phyloP scores from a whole-genome alignment of 2,888 invertebrate species.

The Ceramica pisi region DNA sequence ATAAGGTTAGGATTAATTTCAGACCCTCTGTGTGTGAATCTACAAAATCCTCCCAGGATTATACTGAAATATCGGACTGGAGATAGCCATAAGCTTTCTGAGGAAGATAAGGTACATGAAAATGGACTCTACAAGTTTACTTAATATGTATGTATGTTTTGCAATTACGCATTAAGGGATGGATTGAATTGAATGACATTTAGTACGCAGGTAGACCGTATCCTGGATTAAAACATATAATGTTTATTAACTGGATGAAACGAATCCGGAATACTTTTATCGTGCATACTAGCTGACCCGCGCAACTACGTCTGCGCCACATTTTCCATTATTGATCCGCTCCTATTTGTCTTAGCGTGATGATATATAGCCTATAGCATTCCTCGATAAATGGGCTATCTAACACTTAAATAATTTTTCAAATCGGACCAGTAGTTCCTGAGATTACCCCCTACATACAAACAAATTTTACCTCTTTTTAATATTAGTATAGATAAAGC shows the following conservation, averaged over 20 bases:
- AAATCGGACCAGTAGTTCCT: too few species aligned
- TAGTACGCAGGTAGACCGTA: not conserved
- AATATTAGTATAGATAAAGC: too few species aligned
- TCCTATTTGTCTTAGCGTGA: too few species aligned
- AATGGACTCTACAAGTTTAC: not conserved
- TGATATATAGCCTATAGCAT: too few species aligned
- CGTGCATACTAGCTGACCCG: too few species aligned
- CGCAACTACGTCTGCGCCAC: too few species aligned
- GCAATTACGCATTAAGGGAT: not conserved
- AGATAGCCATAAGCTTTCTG: slow-evolving; percentile 1
- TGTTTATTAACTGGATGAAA: not conserved
- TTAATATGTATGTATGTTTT: not conserved
- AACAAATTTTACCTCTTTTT: too few species aligned
- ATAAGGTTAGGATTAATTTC: slow-evolving; percentile 44
- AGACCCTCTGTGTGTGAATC: slow-evolving; percentile 4
- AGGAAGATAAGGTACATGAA: not conserved
- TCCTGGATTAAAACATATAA: not conserved
- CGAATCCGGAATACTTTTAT: too few species aligned
- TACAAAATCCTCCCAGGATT: slow-evolving; percentile 42
- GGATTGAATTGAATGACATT: not conserved
- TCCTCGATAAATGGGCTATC: too few species aligned
- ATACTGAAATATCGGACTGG: slow-evolving; percentile 25
- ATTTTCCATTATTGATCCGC: too few species aligned
- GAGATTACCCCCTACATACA: too few species aligned
- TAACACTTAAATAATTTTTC: too few species aligned